A percentile compares a stretch with the other conserved stretches of the same genome.
phyloP scores from a whole-genome alignment of 2,888 invertebrate species.

The Sthenelais limicola region DNA sequence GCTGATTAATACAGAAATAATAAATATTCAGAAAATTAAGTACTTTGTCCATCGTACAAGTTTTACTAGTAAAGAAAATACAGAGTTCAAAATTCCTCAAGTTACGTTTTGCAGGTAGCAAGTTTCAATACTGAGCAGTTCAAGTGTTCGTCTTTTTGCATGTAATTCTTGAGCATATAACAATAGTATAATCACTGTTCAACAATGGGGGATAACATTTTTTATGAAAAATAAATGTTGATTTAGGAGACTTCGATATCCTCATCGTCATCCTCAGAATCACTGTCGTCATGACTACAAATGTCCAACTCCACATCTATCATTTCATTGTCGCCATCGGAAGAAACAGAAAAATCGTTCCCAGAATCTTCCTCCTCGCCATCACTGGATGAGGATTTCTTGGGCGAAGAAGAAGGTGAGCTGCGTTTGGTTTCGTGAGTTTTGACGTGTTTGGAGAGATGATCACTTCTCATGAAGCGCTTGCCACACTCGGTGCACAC shows the following conservation, averaged over 20 bases:
- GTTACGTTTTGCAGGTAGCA: too few relatives aligned
- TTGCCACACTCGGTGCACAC: slow-evolving; percentile 90
- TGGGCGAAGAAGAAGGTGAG: not conserved
- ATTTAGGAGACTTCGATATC: slow-evolving; percentile 36
- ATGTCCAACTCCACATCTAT: slow-evolving; percentile 32
- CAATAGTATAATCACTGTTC: too few relatives aligned
- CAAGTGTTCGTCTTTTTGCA: too few relatives aligned
- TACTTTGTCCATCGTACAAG: too few relatives aligned
- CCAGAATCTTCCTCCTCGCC: slow-evolving; percentile 11
- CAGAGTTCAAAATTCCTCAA: too few relatives aligned
- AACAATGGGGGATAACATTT: too few relatives aligned
- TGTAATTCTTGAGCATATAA: too few relatives aligned
- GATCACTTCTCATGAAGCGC: slow-evolving; percentile 93
- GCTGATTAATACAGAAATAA: too few relatives aligned
- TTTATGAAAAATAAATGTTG: too few relatives aligned
- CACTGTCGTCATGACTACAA: slow-evolving; percentile 5
- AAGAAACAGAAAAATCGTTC: not conserved
- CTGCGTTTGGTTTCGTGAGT: slow-evolving; percentile 78
- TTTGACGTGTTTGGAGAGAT: slow-evolving; percentile 92
- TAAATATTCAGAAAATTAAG: too few relatives aligned
- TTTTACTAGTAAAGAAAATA: too few relatives aligned
- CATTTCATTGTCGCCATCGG: not conserved
- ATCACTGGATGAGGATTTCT: not conserved
- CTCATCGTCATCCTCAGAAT: slow-evolving; percentile 37
- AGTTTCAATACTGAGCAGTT: too few relatives aligned